phyloP scores from a whole-genome alignment of 2,113 vertebrate species.

The Macrotis lagotis region DNA sequence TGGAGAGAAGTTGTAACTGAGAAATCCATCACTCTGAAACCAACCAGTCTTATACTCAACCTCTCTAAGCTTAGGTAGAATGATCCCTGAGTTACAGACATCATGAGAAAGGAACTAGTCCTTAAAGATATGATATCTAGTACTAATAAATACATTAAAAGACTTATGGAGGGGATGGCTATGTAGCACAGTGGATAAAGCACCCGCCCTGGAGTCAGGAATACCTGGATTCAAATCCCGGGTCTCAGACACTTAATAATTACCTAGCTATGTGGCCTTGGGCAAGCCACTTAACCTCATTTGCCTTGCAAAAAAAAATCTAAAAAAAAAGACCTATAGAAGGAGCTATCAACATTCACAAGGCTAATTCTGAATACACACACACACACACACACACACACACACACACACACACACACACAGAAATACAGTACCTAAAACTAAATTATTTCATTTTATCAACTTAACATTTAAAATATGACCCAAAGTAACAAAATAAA shows the following conservation, averaged over 20 bases:
- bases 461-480: constrained; percentile 28
- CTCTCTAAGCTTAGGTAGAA: neutral
- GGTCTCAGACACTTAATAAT: no score
- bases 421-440: neutral
- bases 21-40: neutral
- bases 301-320: no score
- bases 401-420: no score
- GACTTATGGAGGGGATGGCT: neutral
- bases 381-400: no score
- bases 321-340: neutral
- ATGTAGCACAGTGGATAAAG: no score
- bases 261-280: no score
- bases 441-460: constrained; percentile 50
- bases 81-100: neutral
- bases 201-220: no score
- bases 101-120: neutral
- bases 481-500: neutral
- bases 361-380: neutral
- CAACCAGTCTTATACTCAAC: neutral
- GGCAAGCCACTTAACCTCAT: no score
- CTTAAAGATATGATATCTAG: neutral
- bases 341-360: constrained; percentile 10
- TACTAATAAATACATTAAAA: neutral
- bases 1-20: neutral
- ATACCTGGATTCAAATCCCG: no score